Conservation (phyloP, 2,888 invertebrate species). For the Oscheius sp. region DNA sequence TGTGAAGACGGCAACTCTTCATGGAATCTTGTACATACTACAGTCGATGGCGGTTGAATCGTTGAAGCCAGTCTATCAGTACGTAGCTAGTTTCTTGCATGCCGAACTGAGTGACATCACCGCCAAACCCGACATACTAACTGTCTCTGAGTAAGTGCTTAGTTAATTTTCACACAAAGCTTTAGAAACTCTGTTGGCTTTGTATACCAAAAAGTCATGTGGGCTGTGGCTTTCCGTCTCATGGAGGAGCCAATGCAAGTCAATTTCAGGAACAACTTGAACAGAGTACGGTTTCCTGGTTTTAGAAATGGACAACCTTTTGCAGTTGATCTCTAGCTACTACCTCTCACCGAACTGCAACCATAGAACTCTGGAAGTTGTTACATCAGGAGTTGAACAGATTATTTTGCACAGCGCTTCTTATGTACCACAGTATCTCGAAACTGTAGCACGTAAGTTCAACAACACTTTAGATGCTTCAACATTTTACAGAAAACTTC, state of each 20-base stretch:
- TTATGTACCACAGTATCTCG: constrained; percentile 21
- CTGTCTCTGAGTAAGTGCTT: constrained; percentile 31
- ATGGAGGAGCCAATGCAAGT: constrained; percentile 43
- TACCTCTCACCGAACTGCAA: neutral
- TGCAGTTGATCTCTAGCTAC: constrained; percentile 1
- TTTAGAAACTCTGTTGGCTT: constrained; percentile 3
- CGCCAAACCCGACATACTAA: constrained; percentile 22
- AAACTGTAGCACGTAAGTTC: neutral
- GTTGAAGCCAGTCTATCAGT: constrained; percentile 37
- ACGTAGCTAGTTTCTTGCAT: constrained; percentile 35
- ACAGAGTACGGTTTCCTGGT: constrained; percentile 11
- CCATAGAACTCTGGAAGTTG: neutral
- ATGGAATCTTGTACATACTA: constrained; percentile 64
- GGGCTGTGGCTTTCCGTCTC: constrained; percentile 36
- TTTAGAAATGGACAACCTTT: too few species aligned
- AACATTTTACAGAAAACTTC: constrained; percentile 33
- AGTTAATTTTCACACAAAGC: neutral
- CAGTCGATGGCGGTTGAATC: constrained; percentile 61
- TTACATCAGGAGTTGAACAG: constrained; percentile 29
- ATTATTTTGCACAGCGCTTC: constrained; percentile 27
- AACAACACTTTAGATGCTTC: too few species aligned
- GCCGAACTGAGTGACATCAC: constrained; percentile 23
- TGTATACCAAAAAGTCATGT: constrained; percentile 18
- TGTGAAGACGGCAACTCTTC: constrained; percentile 51
- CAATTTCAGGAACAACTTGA: constrained; percentile 35